Base-by-base conservation (phyloP, 2,888 invertebrate genomes). In the Lacanobia wlatinum region DNA sequence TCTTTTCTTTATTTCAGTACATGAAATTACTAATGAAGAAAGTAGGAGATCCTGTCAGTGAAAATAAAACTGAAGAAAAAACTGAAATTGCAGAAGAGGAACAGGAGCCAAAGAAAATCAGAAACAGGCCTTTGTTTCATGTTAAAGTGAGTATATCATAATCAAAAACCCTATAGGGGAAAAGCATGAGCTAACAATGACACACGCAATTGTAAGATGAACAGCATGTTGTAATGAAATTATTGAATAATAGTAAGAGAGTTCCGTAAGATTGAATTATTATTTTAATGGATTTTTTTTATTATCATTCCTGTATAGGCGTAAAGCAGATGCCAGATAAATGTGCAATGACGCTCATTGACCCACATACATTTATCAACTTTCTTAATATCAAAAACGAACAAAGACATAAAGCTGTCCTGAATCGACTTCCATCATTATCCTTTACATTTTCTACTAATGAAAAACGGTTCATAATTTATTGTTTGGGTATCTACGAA, bases 21-120 rank as follows among this genome's bases (percentile, higher is more conserved):
- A 97, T 98, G 97, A 97, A 98, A 92, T 92, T 97, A 5, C 91
- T 98, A 61, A 97, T 97, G 94, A 95, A 96, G 90, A 97, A 96
- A 93, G 91, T 95, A 5, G 93, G 91, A 67, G 88, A 85, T 34
- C 69, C 84, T 53, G 77, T 82, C 61, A 83, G 82, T 73, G 80
- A 83, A 76, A 78, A 79, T 70, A 53, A 80, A 52, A 88, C 90
- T n/a, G 87, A 89, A 80, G 88, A 88, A 85, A 55, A 18, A 48
- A 88, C 83, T 87, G 92, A 91, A 52, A 67, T 70, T 48, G 34
- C 40, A 23, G 68, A 60, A 62, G 85, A 83, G 60, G 88, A 85
- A 46, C 68, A 86, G 82, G 88, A 87, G 78, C 93, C 92, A 84
- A 95, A 92, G 80, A 94, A 90, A 92, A 93, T 96, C 83, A 92